Percentiles rank a stretch among this genome's conserved stretches.
Evolutionary conservation across 2,888 invertebrate genomes (phyloP).

Genomic region (Tortrix viridana): DNA sequence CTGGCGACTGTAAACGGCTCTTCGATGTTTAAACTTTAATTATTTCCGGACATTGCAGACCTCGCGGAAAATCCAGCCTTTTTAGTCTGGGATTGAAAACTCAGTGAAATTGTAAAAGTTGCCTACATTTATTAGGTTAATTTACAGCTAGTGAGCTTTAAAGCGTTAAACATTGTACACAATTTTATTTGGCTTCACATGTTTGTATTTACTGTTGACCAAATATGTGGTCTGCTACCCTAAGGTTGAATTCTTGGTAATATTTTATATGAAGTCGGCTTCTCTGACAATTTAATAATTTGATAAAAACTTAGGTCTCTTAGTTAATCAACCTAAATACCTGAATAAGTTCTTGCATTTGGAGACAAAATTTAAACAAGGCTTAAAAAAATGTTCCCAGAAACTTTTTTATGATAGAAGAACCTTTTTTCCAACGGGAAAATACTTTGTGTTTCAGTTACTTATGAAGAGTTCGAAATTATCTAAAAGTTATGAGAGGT

Average conservation of each 20-base stretch:
- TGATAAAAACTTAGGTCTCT: no score
- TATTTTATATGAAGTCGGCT: no score
- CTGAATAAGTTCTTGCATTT: no score
- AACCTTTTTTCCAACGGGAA: neutral
- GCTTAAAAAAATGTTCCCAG: neutral
- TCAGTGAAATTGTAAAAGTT: neutral
- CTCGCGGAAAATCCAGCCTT: conserved; percentile 5
- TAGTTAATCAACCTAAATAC: no score
- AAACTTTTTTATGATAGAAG: conserved; percentile 7
- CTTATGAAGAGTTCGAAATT: conserved; percentile 21
- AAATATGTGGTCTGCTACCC: no score
- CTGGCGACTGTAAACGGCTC: conserved; percentile 39
- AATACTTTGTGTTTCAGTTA: conserved; percentile 13
- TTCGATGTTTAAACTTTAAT: conserved; percentile 43
- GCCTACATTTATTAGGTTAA: neutral
- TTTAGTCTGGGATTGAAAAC: conserved; percentile 4
- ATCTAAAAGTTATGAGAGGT: conserved; percentile 16
- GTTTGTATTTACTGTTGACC: no score
- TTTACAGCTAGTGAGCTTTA: neutral
- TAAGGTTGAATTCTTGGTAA: no score
- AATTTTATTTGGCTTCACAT: no score
- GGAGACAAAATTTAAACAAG: neutral
- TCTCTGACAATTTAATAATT: no score
- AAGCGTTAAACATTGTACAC: no score
- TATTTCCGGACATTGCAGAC: conserved; percentile 37